Evolutionary conservation across 2,113 vertebrate species (phyloP), one percentile per base, ranked within the genome.

Genomic region (Nymphicus hollandicus): DNA sequence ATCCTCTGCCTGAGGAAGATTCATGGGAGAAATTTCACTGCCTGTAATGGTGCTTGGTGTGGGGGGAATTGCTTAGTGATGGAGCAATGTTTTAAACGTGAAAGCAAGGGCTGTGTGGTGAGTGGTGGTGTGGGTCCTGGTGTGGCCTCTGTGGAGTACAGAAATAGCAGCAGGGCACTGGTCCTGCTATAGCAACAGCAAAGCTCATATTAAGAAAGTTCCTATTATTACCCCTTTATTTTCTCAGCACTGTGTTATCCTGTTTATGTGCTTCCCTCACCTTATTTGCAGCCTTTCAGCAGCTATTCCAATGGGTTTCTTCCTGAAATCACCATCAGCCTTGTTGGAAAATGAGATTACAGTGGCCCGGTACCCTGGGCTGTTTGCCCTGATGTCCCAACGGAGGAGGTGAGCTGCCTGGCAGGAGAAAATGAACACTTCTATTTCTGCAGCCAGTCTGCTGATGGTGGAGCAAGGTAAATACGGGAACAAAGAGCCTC

Each of bases 41-140:
- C 22, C 31, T n/a, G 25, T 11, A 12, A 2, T 2, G 5, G 44
- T 33, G 64, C 11, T 66, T 17, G 80, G 12, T 29, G 31, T 63
- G 81, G 69, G 61, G 19, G 31, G 1, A 72, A 61, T n/a, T 10
- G 43, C 39, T 56, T 12, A 1, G 49, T 18, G 46, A 6, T 10
- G 8, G 46, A 65, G 53, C 4, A 7, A 5, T 0, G 0, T 14
- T 68, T 27, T 2, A 5, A 4, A 79, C 39, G 35, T 1, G 31
- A 25, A 9, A 61, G 29, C 8, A 2, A 44, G 13, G 39, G 8
- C 3, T 33, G 16, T 2, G 52, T 7, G 70, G 1, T 17, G 17
- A 53, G 53, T 3, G 79, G 44, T 88, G 2, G 7, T 63, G 23
- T 0, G 5, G 35, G 41, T 50, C 61, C 73, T 46, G 76, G 4